Conservation (phyloP, 2,888 invertebrate genomes). For the Lithophane socia region DNA sequence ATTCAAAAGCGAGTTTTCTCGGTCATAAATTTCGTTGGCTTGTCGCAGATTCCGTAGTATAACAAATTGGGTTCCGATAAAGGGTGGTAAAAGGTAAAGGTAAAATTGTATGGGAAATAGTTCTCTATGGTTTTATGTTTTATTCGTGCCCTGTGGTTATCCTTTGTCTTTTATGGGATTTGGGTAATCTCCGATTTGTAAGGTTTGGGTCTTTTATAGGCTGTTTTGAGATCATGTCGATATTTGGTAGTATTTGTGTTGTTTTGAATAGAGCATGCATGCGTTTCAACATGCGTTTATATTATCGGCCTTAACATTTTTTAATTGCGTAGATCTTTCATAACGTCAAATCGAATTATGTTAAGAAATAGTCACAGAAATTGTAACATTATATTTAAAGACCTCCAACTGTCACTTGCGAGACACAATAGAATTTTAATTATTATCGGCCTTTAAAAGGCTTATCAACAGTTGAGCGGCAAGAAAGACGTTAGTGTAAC, state of each 20-base stretch:
- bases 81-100: slow-evolving; percentile 40
- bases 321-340: neutral
- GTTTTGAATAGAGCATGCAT: neutral
- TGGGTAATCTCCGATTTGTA: slow-evolving; percentile 15
- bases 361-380: too few relatives aligned
- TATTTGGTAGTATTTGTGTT: neutral
- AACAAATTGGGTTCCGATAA: slow-evolving; percentile 64
- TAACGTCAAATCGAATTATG: too few relatives aligned
- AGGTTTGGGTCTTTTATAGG: slow-evolving; percentile 4
- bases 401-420: too few relatives aligned
- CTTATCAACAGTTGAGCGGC: too few relatives aligned
- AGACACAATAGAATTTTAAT: too few relatives aligned
- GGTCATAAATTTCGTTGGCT: slow-evolving; percentile 60
- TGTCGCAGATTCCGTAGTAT: slow-evolving; percentile 56
- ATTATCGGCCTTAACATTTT: too few relatives aligned
- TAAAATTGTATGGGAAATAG: slow-evolving; percentile 51
- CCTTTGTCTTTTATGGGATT: slow-evolving; percentile 31
- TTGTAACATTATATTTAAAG: too few relatives aligned
- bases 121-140: slow-evolving; percentile 31
- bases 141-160: slow-evolving; percentile 9
- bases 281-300: neutral
- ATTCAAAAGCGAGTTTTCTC: slow-evolving; percentile 55
- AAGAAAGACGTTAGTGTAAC: too few relatives aligned
- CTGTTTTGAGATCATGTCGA: neutral
- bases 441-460: too few relatives aligned